phyloP scores from a whole-genome alignment of 2,888 invertebrate genomes.

The Epirrhoe tristata region DNA sequence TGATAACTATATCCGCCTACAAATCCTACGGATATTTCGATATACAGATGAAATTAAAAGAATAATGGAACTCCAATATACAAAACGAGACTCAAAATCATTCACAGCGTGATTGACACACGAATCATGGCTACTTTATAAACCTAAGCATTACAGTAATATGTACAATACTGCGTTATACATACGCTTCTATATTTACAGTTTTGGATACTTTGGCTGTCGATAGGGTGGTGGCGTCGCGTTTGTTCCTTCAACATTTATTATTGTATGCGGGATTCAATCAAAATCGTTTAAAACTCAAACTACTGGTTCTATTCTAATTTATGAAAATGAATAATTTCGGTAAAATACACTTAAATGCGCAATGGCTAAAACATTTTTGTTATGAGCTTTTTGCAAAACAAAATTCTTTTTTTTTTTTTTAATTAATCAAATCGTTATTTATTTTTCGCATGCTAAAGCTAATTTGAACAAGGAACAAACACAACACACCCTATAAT shows the following conservation, averaged over 20 bases:
- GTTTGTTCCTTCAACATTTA: slow-evolving; percentile 42
- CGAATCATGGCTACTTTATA: slow-evolving; percentile 37
- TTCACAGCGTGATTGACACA: slow-evolving; percentile 20
- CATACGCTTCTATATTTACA: slow-evolving; percentile 69
- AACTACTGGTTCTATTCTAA: background rate
- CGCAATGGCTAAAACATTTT: background rate
- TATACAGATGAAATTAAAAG: slow-evolving; percentile 25
- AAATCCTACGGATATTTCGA: slow-evolving; percentile 18
- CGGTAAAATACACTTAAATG: too few species aligned
- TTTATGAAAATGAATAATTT: too few species aligned
- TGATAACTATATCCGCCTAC: slow-evolving; percentile 25
- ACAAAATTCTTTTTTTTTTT: background rate
- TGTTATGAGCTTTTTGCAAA: background rate
- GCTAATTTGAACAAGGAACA: slow-evolving; percentile 30
- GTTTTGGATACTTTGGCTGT: slow-evolving; percentile 83
- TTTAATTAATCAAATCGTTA: background rate
- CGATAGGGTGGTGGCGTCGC: slow-evolving; percentile 67
- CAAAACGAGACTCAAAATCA: slow-evolving; percentile 25
- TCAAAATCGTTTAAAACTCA: background rate
- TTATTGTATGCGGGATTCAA: background rate
- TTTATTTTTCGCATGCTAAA: background rate
- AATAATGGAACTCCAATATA: slow-evolving; percentile 13
- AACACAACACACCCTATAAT: slow-evolving; percentile 46
- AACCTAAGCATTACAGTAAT: slow-evolving; percentile 37
- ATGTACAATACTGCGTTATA: slow-evolving; percentile 42